phyloP scores from a whole-genome alignment of 2,797 vertebrate species.

The Spinibarbus caldwelli region DNA sequence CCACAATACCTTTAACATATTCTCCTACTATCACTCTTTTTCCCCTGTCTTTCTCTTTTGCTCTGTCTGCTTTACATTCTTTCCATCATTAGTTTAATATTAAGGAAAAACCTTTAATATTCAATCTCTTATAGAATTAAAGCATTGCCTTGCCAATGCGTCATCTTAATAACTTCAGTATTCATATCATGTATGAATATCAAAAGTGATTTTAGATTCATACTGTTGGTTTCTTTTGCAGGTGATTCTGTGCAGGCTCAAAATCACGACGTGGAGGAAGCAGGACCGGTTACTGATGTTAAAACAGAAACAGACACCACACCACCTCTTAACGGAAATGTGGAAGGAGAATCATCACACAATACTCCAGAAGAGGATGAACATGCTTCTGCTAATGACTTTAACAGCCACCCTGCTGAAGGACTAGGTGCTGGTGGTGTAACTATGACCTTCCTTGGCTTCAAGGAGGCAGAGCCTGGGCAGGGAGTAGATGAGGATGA shows the following conservation, averaged over 20 bases:
- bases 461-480: slow-evolving; percentile 54
- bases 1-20: neutral
- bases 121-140: neutral
- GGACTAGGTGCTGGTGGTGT: slow-evolving; percentile 26
- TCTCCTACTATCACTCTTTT: neutral
- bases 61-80: neutral
- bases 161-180: neutral
- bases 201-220: neutral
- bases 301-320: slow-evolving; percentile 1
- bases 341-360: slow-evolving; percentile 33
- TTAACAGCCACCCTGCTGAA: slow-evolving; percentile 5
- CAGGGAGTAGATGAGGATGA: slow-evolving; percentile 54
- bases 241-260: slow-evolving; percentile 20
- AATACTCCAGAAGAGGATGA: slow-evolving; percentile 2
- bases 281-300: neutral
- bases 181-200: neutral
- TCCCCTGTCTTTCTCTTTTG: neutral
- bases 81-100: neutral
- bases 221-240: slow-evolving; percentile 11
- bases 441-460: slow-evolving; percentile 53
- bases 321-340: slow-evolving; percentile 60
- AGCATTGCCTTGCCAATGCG: neutral
- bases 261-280: neutral
- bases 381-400: slow-evolving; percentile 56
- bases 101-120: neutral